Percentiles rank a stretch among this genome's conserved stretches.
Conservation (phyloP, 1,140 invertebrate genomes). For the Eueides isabella region DNA sequence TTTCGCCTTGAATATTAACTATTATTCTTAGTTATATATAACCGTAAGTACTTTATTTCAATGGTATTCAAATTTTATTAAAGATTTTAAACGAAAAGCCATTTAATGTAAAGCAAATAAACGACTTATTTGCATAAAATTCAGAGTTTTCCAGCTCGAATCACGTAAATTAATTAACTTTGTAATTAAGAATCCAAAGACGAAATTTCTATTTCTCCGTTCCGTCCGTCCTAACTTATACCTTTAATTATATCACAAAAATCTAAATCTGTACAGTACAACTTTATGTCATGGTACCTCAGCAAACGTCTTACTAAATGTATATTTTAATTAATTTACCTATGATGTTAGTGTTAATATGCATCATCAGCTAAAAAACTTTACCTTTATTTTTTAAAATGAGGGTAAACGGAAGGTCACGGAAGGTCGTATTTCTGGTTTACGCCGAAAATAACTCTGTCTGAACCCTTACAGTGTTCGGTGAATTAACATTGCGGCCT, state of each 20-base stretch:
- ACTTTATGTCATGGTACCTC: neutral
- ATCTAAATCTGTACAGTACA: neutral
- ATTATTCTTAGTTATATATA: too few species aligned
- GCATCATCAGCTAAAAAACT: slow-evolving; percentile 35
- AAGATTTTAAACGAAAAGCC: slow-evolving; percentile 17
- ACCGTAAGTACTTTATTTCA: neutral
- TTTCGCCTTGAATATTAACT: too few species aligned
- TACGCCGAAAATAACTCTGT: slow-evolving; percentile 66
- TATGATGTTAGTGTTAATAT: slow-evolving; percentile 14
- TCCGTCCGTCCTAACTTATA: slow-evolving; percentile 58
- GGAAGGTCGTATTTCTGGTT: slow-evolving; percentile 57
- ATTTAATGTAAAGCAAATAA: slow-evolving; percentile 41
- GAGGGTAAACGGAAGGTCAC: slow-evolving; percentile 12
- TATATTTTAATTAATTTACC: neutral
- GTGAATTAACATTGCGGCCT: slow-evolving; percentile 64
- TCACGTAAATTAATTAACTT: slow-evolving; percentile 72
- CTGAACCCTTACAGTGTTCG: slow-evolving; percentile 57
- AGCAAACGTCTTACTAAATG: slow-evolving; percentile 14
- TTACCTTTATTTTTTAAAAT: too few species aligned
- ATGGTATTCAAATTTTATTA: neutral
- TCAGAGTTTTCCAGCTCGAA: slow-evolving; percentile 60
- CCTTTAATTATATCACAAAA: slow-evolving; percentile 60
- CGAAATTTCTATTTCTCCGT: slow-evolving; percentile 57
- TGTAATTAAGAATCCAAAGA: slow-evolving; percentile 66
- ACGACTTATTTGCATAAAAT: slow-evolving; percentile 68